phyloP scores from a whole-genome alignment of 2,888 invertebrate genomes.

The Volucella inflata region DNA sequence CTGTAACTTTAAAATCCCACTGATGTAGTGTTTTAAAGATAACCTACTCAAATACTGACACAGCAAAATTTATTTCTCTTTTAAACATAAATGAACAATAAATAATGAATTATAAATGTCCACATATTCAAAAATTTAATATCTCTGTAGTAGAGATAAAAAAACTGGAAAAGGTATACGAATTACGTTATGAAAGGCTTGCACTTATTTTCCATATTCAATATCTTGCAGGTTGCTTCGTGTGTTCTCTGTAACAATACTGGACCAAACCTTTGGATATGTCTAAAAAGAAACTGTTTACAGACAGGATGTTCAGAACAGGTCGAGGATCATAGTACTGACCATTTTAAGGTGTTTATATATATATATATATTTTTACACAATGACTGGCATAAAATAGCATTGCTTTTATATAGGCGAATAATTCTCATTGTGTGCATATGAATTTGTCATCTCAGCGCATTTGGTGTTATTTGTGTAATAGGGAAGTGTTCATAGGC shows the following conservation, averaged over 20 bases:
- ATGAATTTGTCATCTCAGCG: constrained; percentile 93
- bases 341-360: constrained; percentile 88
- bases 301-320: constrained; percentile 93
- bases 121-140: constrained; percentile 72
- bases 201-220: constrained; percentile 15
- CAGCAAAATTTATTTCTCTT: constrained; percentile 51
- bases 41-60: constrained; percentile 29
- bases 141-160: constrained; percentile 76
- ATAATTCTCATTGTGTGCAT: constrained; percentile 90
- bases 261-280: constrained; percentile 94
- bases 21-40: constrained; percentile 56
- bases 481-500: constrained; percentile 89
- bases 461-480: constrained; percentile 95
- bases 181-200: constrained; percentile 7
- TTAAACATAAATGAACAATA: constrained; percentile 39
- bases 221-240: constrained; percentile 83
- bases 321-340: constrained; percentile 92
- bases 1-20: constrained; percentile 1
- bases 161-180: constrained; percentile 78
- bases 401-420: constrained; percentile 84
- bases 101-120: constrained; percentile 73
- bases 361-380: neutral
- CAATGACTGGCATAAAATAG: constrained; percentile 13
- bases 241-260: constrained; percentile 90
- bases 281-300: constrained; percentile 91